A percentile compares a stretch with the other conserved stretches of the same genome.
Evolutionary conservation across 2,888 invertebrate genomes (phyloP).

Genomic region (Leptinotarsa juncta): DNA sequence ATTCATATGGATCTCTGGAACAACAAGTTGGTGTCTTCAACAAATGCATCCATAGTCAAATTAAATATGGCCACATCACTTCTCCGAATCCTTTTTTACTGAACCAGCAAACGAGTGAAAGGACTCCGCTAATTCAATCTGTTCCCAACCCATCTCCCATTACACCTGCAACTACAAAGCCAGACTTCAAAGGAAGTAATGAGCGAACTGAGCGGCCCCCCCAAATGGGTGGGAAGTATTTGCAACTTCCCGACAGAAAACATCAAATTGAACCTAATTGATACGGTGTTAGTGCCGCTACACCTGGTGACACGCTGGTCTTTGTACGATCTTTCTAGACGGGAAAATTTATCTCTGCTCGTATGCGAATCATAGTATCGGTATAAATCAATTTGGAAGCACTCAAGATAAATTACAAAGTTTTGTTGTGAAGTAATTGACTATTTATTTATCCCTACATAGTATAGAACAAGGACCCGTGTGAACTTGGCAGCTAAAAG

Average conservation of each 20-base stretch:
- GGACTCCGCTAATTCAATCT: background rate
- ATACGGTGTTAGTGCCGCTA: background rate
- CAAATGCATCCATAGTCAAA: background rate
- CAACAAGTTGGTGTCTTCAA: background rate
- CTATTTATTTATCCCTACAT: too few species aligned
- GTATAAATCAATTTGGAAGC: too few species aligned
- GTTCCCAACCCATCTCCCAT: background rate
- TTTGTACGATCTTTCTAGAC: background rate
- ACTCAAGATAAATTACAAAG: too few species aligned
- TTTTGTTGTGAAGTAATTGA: too few species aligned
- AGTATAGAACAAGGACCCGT: too few species aligned
- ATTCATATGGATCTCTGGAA: too few species aligned
- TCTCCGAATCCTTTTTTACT: background rate
- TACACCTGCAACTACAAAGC: conserved; percentile 2
- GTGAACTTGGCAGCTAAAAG: too few species aligned
- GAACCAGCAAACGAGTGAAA: background rate
- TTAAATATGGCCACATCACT: background rate
- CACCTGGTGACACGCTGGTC: background rate
- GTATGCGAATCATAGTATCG: background rate
- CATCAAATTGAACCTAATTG: conserved; percentile 12
- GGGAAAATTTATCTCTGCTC: background rate
- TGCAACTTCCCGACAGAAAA: background rate
- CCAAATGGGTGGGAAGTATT: background rate
- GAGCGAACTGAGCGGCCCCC: background rate
- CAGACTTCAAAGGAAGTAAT: background rate